Evolutionary conservation across 2,797 vertebrate species (phyloP).

Genomic region (Pseudotriccus pelzelni): DNA sequence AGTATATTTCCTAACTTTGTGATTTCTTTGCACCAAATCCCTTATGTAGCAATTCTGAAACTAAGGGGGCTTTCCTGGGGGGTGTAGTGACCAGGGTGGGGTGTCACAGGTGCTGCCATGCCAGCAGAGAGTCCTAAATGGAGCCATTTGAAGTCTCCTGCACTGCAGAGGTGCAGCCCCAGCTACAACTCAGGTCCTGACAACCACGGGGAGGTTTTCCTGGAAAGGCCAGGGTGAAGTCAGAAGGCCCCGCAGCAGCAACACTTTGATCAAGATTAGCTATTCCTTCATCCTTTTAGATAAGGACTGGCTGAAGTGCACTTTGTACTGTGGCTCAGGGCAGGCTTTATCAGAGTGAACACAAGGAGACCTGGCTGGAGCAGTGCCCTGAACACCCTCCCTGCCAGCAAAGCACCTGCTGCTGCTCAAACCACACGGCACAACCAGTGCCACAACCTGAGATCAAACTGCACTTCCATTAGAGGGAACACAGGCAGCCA

Average conservation of each 20-base stretch:
- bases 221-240: neutral
- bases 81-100: neutral
- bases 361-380: neutral
- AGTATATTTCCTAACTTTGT: accelerated
- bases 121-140: neutral
- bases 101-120: accelerated
- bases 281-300: neutral
- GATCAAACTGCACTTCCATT: neutral
- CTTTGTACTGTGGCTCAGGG: neutral
- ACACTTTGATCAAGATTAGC: neutral
- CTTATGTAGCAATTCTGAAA: neutral
- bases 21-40: neutral
- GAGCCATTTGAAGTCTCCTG: neutral
- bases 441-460: neutral
- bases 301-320: neutral
- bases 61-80: neutral
- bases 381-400: neutral
- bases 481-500: neutral
- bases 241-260: neutral
- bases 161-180: neutral
- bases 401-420: neutral
- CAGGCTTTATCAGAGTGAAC: neutral
- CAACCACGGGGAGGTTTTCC: accelerated
- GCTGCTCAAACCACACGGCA: neutral
- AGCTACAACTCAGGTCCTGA: neutral